Conservation (phyloP, 2,797 vertebrate genomes). For the Sarcophilus harrisii region DNA sequence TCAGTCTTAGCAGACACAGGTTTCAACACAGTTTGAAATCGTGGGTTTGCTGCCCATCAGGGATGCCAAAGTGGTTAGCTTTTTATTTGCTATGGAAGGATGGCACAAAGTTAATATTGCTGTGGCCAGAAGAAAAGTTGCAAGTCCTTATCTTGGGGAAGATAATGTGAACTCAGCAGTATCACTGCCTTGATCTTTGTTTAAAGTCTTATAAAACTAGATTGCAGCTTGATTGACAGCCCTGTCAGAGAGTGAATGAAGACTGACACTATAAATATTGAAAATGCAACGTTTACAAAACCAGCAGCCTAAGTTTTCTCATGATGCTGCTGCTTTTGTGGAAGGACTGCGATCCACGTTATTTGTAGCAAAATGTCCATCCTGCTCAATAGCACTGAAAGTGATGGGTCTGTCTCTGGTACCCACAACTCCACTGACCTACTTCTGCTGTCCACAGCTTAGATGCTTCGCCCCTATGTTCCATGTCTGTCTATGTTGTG, state of each 20-base stretch:
- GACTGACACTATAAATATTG: slow-evolving; percentile 87
- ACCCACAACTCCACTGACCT: slow-evolving; percentile 25
- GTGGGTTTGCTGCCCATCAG: background rate
- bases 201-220: slow-evolving; percentile 85
- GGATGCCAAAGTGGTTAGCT: slow-evolving; percentile 63
- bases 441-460: slow-evolving; percentile 14
- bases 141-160: slow-evolving; percentile 81
- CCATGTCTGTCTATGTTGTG: background rate
- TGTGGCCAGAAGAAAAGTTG: slow-evolving; percentile 73
- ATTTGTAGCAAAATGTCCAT: slow-evolving; percentile 78
- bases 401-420: background rate
- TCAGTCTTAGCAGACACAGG: slow-evolving; percentile 10
- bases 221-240: slow-evolving; percentile 86
- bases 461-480: background rate
- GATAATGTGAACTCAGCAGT: slow-evolving; percentile 87
- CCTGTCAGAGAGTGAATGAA: slow-evolving; percentile 88
- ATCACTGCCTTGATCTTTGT: slow-evolving; percentile 87
- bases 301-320: slow-evolving; percentile 82
- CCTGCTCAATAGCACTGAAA: slow-evolving; percentile 51
- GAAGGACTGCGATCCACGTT: slow-evolving; percentile 81
- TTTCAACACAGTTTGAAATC: slow-evolving; percentile 59
- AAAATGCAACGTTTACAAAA: slow-evolving; percentile 85
- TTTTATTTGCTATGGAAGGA: slow-evolving; percentile 80
- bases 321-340: slow-evolving; percentile 85
- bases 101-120: slow-evolving; percentile 81